Percentiles rank a stretch among this genome's conserved stretches.
Conservation (phyloP, 1,140 invertebrate genomes). For the Drosophila pallidifrons region DNA sequence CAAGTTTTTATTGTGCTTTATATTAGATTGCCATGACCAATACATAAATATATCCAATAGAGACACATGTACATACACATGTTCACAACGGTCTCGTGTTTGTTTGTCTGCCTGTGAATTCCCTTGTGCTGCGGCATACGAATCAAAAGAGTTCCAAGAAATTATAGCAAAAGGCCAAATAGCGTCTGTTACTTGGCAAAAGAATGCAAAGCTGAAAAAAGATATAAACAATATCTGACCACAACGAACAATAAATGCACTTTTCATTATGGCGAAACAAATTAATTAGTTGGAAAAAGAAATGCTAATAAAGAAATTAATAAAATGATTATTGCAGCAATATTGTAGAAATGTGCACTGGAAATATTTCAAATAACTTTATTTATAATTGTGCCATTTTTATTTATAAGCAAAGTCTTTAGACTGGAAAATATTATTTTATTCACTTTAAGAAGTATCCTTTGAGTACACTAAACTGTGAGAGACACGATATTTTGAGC, state of each 20-base stretch:
- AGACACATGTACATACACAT: constrained; percentile 7
- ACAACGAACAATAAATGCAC: constrained; percentile 39
- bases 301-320: constrained; percentile 14
- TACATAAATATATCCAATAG: constrained; percentile 67
- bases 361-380: background rate
- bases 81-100: constrained; percentile 24
- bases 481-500: too few relatives aligned
- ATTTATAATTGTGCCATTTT: too few relatives aligned
- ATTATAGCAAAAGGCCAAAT: constrained; percentile 35
- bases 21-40: constrained; percentile 81
- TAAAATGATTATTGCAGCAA: background rate
- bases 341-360: too few relatives aligned
- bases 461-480: too few relatives aligned
- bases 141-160: constrained; percentile 53
- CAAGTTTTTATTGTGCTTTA: constrained; percentile 81
- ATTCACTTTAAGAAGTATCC: too few relatives aligned
- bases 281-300: constrained; percentile 6
- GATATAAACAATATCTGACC: constrained; percentile 2
- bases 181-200: constrained; percentile 2
- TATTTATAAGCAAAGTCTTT: too few relatives aligned
- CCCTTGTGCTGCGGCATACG: constrained; percentile 37
- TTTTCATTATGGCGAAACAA: constrained; percentile 8
- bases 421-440: too few relatives aligned
- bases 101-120: constrained; percentile 4
- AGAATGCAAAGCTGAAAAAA: constrained; percentile 9